A percentile compares a stretch with the other conserved stretches of the same genome.
Evolutionary conservation across 2,113 vertebrate genomes (phyloP).

Genomic region (Himantopus leucocephalus): DNA sequence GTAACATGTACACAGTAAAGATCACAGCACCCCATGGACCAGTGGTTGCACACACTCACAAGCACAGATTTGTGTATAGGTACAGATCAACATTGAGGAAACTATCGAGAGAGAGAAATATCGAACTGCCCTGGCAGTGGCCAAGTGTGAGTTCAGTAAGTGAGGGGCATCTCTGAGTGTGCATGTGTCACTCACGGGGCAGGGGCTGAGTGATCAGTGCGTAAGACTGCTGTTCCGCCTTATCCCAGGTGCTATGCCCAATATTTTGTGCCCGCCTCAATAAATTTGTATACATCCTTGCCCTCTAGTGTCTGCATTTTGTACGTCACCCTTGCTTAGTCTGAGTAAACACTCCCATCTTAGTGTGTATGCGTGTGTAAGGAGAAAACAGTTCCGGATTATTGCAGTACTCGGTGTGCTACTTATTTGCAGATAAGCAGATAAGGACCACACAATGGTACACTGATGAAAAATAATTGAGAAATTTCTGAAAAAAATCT

Average conservation of each 20-base stretch:
- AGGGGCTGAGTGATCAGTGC: not conserved
- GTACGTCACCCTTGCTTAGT: not conserved
- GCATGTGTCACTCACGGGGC: accelerated
- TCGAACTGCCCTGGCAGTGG: not conserved
- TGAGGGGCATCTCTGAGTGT: accelerated
- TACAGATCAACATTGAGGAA: not conserved
- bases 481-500: not conserved
- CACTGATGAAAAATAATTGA: not conserved
- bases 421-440: not conserved
- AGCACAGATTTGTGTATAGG: no score
- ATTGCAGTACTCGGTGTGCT: accelerated
- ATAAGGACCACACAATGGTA: no score
- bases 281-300: not conserved
- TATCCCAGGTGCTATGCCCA: not conserved
- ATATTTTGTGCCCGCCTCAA: not conserved
- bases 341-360: not conserved
- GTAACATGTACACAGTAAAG: accelerated
- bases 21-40: no score
- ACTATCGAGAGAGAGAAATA: accelerated
- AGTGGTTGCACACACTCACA: accelerated
- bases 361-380: no score
- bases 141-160: not conserved
- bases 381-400: accelerated
- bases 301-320: conserved; percentile 30
- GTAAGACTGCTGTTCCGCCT: no score